Percentiles rank a stretch among this genome's conserved stretches.
These are phyloP conservation scores for Rhagophthalmus giganteus DNA, from an alignment of 2,888 invertebrate genomes.

Conservation along the genomic window DNA sequence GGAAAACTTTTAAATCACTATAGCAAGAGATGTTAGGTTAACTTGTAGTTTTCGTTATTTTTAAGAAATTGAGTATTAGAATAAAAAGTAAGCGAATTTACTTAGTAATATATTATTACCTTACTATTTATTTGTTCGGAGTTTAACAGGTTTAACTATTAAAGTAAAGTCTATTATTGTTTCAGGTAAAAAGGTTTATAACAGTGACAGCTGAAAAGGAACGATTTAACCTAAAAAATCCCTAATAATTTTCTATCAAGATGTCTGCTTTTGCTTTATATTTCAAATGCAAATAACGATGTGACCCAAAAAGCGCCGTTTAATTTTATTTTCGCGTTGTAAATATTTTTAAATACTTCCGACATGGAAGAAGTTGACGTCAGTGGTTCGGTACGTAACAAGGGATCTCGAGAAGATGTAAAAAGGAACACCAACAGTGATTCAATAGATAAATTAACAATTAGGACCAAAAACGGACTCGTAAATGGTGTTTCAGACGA, in stretches of 20 bases:
- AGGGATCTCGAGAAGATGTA: conserved; percentile 1
- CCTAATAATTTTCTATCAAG: conserved; percentile 38
- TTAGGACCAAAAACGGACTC: conserved; percentile 39
- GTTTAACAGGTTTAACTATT: neutral
- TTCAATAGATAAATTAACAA: conserved; percentile 13
- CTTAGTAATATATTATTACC: too few relatives aligned
- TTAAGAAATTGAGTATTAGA: neutral
- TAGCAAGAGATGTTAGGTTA: neutral
- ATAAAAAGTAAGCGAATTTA: neutral
- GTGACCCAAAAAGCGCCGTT: conserved; percentile 6
- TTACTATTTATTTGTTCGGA: too few relatives aligned
- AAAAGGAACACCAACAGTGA: conserved; percentile 8
- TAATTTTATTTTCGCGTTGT: neutral
- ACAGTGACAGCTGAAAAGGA: conserved; percentile 16
- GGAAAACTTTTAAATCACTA: neutral
- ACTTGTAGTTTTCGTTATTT: neutral
- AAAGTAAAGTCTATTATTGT: neutral
- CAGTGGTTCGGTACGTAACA: conserved; percentile 1
- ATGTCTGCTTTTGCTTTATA: conserved; percentile 40
- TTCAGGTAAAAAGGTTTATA: neutral
- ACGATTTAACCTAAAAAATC: conserved; percentile 36
- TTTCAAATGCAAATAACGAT: conserved; percentile 30
- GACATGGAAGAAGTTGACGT: conserved; percentile 3
- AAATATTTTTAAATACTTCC: neutral
- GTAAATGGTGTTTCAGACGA: conserved; percentile 38